A percentile compares a stretch with the other conserved stretches of the same genome.
These are phyloP conservation scores for Melospiza georgiana DNA, from an alignment of 2,113 vertebrate species.

Conservation along the genomic window DNA sequence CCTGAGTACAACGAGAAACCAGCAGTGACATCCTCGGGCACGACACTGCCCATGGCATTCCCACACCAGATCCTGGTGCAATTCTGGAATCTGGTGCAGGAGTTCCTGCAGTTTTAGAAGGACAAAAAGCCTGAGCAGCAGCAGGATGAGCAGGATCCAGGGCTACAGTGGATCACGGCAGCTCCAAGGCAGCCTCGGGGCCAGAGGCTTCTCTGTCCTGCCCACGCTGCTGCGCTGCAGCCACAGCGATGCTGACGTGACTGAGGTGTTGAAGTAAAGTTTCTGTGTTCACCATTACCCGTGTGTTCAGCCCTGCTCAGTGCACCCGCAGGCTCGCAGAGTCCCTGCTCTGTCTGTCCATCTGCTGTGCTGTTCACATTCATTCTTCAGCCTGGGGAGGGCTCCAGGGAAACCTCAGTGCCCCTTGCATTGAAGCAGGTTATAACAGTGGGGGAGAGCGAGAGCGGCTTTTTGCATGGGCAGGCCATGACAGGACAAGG, in stretches of 20 bases:
- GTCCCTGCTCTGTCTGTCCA: not conserved
- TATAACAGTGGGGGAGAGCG: not conserved
- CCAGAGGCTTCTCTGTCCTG: not conserved
- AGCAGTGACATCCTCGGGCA: not conserved
- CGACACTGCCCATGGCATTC: not conserved
- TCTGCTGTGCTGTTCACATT: not conserved
- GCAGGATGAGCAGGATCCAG: not conserved
- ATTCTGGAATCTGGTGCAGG: not conserved
- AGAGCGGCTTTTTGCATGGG: not conserved
- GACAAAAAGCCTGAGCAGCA: not conserved
- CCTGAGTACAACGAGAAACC: not conserved
- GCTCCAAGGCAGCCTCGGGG: not conserved
- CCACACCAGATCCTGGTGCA: not conserved
- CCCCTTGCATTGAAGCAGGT: not conserved
- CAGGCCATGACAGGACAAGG: not conserved
- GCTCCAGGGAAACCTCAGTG: not conserved
- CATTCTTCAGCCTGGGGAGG: not conserved
- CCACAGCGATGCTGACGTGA: not conserved
- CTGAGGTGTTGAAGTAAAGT: not conserved
- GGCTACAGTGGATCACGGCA: rapidly evolving
- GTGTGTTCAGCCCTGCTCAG: not conserved
- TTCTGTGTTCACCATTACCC: not conserved
- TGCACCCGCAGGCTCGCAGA: not conserved
- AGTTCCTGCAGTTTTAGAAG: not conserved
- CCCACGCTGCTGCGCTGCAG: not conserved